These are phyloP conservation scores for Perca fluviatilis DNA, from an alignment of 2,113 vertebrate species.

Conservation along the genomic window DNA sequence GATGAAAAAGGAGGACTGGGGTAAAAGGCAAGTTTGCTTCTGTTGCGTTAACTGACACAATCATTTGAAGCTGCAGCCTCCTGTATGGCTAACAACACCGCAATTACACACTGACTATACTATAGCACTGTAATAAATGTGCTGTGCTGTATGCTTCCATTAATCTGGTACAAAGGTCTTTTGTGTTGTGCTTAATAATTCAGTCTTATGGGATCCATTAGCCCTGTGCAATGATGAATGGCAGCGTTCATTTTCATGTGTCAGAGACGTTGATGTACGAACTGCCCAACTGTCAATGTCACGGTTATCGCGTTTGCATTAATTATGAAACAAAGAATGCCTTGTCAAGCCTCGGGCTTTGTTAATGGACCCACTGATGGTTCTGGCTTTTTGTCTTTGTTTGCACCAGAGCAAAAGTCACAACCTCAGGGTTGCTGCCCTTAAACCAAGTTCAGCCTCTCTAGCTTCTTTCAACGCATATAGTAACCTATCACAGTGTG, in stretches of 20 bases:
- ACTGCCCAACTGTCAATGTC: conserved; percentile 70
- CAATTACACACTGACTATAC: conserved; percentile 44
- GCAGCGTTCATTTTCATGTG: conserved; percentile 74
- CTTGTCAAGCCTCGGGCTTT: conserved; percentile 66
- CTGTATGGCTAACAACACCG: conserved; percentile 44
- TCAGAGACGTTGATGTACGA: conserved; percentile 65
- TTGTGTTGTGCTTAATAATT: conserved; percentile 78
- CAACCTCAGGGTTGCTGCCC: conserved; percentile 54
- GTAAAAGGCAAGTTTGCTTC: conserved; percentile 25
- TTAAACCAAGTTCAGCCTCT: conserved; percentile 33
- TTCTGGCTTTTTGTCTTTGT: conserved; percentile 62
- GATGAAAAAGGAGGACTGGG: not conserved
- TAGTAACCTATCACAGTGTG: not conserved
- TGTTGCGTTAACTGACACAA: conserved; percentile 48
- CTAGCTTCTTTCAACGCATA: conserved; percentile 7
- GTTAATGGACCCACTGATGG: conserved; percentile 68
- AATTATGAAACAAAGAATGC: conserved; percentile 78
- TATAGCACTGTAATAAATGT: conserved; percentile 54
- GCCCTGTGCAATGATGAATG: conserved; percentile 70
- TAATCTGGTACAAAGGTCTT: conserved; percentile 75
- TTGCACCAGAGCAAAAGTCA: conserved; percentile 68
- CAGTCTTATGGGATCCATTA: conserved; percentile 75
- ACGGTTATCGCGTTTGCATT: conserved; percentile 79
- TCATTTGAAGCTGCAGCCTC: conserved; percentile 35
- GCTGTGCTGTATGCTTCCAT: conserved; percentile 56